phyloP scores from a whole-genome alignment of 2,888 invertebrate species.

The Drosophila limbata region DNA sequence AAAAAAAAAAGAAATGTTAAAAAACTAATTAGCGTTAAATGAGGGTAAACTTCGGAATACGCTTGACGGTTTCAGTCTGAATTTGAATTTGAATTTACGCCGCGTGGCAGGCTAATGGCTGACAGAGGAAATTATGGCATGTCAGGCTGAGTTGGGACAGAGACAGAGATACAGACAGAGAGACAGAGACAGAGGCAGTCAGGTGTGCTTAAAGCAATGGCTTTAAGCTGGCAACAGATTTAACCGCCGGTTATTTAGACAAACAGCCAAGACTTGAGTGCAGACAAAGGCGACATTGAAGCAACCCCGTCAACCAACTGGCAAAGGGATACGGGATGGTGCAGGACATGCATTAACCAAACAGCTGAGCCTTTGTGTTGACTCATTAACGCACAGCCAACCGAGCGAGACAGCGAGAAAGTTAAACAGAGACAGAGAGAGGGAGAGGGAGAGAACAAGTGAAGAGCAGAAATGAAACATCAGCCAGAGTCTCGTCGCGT shows the following conservation, averaged over 20 bases:
- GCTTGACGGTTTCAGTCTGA: conserved; percentile 46
- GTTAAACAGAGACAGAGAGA: not conserved
- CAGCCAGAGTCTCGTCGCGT: conserved; percentile 15
- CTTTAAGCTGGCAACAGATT: conserved; percentile 50
- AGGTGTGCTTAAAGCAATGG: conserved; percentile 35
- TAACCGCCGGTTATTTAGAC: conserved; percentile 50
- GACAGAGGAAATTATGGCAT: conserved; percentile 48
- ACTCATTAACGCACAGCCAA: conserved; percentile 72
- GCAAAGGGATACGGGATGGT: conserved; percentile 29
- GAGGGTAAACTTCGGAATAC: conserved; percentile 52
- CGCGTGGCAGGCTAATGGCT: conserved; percentile 36
- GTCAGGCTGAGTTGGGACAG: conserved; percentile 19
- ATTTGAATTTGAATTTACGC: conserved; percentile 23
- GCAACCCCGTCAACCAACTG: conserved; percentile 39
- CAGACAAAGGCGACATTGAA: conserved; percentile 66
- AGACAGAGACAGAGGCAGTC: conserved; percentile 11
- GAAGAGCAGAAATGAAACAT: conserved; percentile 19
- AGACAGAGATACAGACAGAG: conserved; percentile 13
- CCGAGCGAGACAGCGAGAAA: conserved; percentile 2
- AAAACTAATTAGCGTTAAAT: conserved; percentile 71
- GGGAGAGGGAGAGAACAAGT: not conserved
- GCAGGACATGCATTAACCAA: conserved; percentile 73
- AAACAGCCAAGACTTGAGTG: conserved; percentile 51
- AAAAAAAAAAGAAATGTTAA: conserved; percentile 13
- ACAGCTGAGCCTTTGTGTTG: conserved; percentile 78